Conservation (phyloP, 2,888 invertebrate genomes). For the Drosophila formosana region DNA sequence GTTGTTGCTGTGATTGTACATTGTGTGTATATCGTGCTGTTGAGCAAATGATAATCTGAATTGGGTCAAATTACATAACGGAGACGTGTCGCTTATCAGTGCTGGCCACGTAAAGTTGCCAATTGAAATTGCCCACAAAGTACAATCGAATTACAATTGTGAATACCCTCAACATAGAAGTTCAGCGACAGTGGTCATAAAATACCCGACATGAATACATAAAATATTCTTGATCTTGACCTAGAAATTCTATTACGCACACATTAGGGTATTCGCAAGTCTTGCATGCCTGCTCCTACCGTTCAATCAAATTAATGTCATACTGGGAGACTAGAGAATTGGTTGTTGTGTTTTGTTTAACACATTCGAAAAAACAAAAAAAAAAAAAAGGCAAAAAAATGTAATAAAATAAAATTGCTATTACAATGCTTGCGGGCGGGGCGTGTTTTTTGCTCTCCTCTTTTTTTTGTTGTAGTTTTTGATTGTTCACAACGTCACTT, state of each 20-base stretch:
- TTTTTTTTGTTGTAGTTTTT: constrained; percentile 10
- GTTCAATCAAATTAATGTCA: constrained; percentile 24
- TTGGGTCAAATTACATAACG: constrained; percentile 64
- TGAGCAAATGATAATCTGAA: constrained; percentile 49
- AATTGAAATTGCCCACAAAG: constrained; percentile 26
- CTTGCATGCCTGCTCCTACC: background rate
- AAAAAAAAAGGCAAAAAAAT: constrained; percentile 23
- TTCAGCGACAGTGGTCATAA: background rate
- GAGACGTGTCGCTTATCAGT: constrained; percentile 52
- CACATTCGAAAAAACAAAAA: constrained; percentile 24
- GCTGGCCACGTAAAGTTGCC: constrained; percentile 34
- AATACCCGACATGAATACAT: background rate
- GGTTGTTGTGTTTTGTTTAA: constrained; percentile 15
- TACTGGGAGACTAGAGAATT: constrained; percentile 19
- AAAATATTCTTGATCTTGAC: constrained; percentile 4
- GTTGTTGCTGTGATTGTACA: background rate
- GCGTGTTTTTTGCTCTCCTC: constrained; percentile 5
- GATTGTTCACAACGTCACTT: constrained; percentile 67
- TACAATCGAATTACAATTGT: background rate
- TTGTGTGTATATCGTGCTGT: constrained; percentile 19
- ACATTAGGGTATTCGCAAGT: background rate
- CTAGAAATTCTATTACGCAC: background rate
- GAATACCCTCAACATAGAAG: background rate
- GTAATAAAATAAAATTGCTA: constrained; percentile 51
- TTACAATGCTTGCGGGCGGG: constrained; percentile 9